phyloP scores from a whole-genome alignment of 2,113 vertebrate genomes.

The Procapra przewalskii region DNA sequence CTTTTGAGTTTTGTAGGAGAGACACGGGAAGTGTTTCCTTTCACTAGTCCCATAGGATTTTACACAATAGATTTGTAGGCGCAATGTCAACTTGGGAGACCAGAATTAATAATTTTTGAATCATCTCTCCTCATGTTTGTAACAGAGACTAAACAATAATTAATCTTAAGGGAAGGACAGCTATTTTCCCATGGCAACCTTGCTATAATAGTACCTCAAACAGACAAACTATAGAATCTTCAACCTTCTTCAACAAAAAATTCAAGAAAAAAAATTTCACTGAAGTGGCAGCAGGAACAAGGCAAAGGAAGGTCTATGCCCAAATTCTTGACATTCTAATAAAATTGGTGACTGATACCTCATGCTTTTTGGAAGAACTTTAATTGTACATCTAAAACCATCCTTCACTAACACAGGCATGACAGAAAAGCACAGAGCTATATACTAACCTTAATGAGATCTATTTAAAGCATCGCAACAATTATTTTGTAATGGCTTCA shows the following conservation, averaged over 20 bases:
- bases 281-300: neutral
- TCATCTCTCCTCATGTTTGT: neutral
- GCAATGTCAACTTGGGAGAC: neutral
- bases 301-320: neutral
- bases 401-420: neutral
- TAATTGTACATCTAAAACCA: slow-evolving; percentile 44
- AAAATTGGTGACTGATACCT: slow-evolving; percentile 32
- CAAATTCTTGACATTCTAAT: slow-evolving; percentile 36
- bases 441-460: neutral
- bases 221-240: neutral
- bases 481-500: slow-evolving; percentile 21
- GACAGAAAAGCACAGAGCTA: neutral
- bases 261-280: neutral
- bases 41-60: neutral
- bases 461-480: slow-evolving; percentile 42
- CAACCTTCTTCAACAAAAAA: neutral
- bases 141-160: slow-evolving; percentile 5
- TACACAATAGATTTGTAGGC: neutral
- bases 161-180: neutral
- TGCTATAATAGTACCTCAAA: neutral
- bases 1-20: slow-evolving; percentile 11
- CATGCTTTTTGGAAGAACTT: slow-evolving; percentile 35
- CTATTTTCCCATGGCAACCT: neutral
- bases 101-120: neutral
- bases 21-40: neutral